Percentiles rank a stretch among this genome's conserved stretches.
Evolutionary conservation across 2,888 invertebrate genomes (phyloP).

Genomic region (Salpingus planirostris): DNA sequence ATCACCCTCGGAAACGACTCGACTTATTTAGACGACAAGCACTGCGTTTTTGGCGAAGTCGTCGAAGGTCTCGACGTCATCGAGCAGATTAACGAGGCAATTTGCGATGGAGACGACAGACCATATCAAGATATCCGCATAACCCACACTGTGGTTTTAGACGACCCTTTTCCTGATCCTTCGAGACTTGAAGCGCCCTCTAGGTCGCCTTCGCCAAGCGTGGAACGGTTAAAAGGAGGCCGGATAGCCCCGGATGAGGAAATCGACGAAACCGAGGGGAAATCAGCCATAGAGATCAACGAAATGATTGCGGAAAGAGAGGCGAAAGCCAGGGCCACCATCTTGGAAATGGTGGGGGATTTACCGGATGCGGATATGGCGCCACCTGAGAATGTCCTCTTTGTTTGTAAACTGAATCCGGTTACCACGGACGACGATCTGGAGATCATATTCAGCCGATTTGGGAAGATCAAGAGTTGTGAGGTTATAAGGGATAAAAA

Average conservation of each 20-base stretch:
- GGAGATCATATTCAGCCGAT: constrained; percentile 95
- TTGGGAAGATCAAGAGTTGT: constrained; percentile 87
- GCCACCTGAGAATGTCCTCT: constrained; percentile 97
- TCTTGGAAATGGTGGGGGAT: constrained; percentile 97
- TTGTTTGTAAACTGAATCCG: constrained; percentile 98
- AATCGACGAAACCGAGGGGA: constrained; percentile 82
- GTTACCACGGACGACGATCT: constrained; percentile 96
- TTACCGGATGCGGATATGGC: constrained; percentile 95
- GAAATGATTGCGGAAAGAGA: constrained; percentile 86
- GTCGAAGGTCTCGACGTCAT: constrained; percentile 85
- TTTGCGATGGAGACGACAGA: constrained; percentile 80
- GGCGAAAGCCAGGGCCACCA: constrained; percentile 92
- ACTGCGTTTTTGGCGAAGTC: constrained; percentile 94
- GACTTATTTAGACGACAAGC: constrained; percentile 80
- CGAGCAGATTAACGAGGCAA: constrained; percentile 83
- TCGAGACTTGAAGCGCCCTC: constrained; percentile 66
- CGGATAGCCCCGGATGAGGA: constrained; percentile 91
- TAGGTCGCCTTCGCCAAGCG: constrained; percentile 81
- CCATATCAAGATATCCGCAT: constrained; percentile 95
- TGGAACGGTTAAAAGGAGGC: constrained; percentile 68
- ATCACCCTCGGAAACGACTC: constrained; percentile 73
- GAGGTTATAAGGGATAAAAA: constrained; percentile 94
- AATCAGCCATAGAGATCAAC: constrained; percentile 72
- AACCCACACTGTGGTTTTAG: constrained; percentile 90
- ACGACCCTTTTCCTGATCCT: constrained; percentile 94